phyloP scores from a whole-genome alignment of 2,888 invertebrate species.

The Teleiodes luculella region DNA sequence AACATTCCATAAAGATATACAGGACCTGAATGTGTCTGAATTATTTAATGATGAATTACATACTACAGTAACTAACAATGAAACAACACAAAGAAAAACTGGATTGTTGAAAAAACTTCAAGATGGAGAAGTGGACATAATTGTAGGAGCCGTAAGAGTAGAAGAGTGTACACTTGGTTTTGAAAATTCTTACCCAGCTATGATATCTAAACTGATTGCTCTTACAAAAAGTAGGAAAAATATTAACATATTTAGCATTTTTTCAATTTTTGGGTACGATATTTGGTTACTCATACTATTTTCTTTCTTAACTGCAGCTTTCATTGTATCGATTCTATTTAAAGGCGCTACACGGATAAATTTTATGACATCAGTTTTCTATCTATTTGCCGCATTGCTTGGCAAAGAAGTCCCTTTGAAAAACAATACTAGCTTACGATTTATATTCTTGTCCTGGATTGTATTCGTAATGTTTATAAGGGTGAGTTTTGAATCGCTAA shows the following conservation, averaged over 20 bases:
- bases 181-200: background rate
- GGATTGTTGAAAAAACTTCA: slow-evolving; percentile 7
- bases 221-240: background rate
- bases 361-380: background rate
- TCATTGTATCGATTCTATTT: background rate
- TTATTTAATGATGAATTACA: too few species aligned
- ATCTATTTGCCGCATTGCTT: background rate
- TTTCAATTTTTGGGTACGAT: background rate
- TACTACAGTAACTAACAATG: background rate
- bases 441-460: background rate
- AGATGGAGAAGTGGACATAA: slow-evolving; percentile 1
- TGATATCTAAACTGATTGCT: background rate
- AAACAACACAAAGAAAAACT: background rate
- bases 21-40: background rate
- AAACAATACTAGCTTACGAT: background rate
- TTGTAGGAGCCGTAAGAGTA: slow-evolving; percentile 3
- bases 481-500: background rate
- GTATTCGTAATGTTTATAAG: background rate
- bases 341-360: background rate
- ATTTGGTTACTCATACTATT: background rate
- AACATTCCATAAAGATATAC: background rate
- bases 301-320: background rate
- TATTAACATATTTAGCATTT: background rate
- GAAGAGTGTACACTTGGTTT: background rate
- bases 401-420: background rate